phyloP scores from a whole-genome alignment of 2,113 vertebrate species.

The Lepisosteus oculatus region DNA sequence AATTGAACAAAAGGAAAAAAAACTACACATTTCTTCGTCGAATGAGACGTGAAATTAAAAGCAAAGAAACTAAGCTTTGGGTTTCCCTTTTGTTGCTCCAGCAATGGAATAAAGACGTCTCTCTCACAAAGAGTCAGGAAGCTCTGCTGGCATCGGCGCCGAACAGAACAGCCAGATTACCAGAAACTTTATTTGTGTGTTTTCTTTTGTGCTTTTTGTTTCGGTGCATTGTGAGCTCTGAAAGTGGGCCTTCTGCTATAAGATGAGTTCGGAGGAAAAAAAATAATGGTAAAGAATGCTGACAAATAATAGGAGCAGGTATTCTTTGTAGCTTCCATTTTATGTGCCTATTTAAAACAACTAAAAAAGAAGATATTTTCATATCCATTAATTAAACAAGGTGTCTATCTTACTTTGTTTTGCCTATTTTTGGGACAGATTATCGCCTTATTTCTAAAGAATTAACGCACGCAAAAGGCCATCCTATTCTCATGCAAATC shows the following conservation, averaged over 20 bases:
- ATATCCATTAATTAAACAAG: slow-evolving; percentile 31
- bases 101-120: background rate
- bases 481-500: slow-evolving; percentile 74
- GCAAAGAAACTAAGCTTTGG: background rate
- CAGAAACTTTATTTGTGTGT: slow-evolving; percentile 11
- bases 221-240: background rate
- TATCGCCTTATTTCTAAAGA: slow-evolving; percentile 72
- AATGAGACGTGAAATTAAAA: background rate
- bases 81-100: background rate
- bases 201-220: background rate
- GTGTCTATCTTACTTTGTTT: slow-evolving; percentile 65
- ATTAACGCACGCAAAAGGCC: slow-evolving; percentile 67
- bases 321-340: slow-evolving; percentile 14
- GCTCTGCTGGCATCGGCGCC: too few relatives aligned
- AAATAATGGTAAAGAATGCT: background rate
- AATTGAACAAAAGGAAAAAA: background rate
- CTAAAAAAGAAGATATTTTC: slow-evolving; percentile 31
- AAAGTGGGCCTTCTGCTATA: background rate
- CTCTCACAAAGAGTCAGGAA: background rate
- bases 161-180: too few relatives aligned
- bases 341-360: slow-evolving; percentile 20
- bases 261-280: background rate
- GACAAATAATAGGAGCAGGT: slow-evolving; percentile 13
- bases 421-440: slow-evolving; percentile 61
- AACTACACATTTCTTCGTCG: background rate